Evolutionary conservation across 2,113 vertebrate genomes (phyloP).

Genomic region (Colinus virginianus): DNA sequence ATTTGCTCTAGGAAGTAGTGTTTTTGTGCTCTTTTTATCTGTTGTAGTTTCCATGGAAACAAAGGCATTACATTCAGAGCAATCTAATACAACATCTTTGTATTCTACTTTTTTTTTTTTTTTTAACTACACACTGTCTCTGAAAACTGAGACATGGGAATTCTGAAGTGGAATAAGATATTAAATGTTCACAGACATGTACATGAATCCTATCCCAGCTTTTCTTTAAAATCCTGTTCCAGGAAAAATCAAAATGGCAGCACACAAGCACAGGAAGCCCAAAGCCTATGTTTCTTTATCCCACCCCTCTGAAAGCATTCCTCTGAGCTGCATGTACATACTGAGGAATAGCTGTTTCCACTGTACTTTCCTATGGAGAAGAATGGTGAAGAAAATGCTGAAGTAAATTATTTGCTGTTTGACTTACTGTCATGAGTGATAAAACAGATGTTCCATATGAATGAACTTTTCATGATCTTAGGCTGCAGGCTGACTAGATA

Average conservation of each 20-base stretch:
- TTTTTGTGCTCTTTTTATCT: background rate
- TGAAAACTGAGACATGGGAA: background rate
- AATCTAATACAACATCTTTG: background rate
- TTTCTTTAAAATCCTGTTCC: background rate
- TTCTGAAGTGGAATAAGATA: background rate
- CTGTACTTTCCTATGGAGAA: background rate
- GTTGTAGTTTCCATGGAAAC: background rate
- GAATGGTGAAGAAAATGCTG: background rate
- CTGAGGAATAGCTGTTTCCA: background rate
- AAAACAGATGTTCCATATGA: constrained; percentile 42
- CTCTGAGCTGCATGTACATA: background rate
- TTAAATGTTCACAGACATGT: background rate
- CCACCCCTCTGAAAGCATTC: background rate
- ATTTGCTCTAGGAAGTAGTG: background rate
- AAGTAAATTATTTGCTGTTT: constrained; percentile 22
- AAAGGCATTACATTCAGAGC: background rate
- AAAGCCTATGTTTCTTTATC: background rate
- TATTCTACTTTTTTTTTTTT: background rate
- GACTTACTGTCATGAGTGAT: constrained; percentile 48
- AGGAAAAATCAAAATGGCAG: background rate
- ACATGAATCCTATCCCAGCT: background rate
- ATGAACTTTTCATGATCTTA: constrained; percentile 57
- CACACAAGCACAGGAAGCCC: background rate
- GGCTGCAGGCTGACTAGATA: background rate
- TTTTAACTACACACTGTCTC: background rate